Conservation (phyloP, 1,140 invertebrate species). For the Drosophila fuyamai region DNA sequence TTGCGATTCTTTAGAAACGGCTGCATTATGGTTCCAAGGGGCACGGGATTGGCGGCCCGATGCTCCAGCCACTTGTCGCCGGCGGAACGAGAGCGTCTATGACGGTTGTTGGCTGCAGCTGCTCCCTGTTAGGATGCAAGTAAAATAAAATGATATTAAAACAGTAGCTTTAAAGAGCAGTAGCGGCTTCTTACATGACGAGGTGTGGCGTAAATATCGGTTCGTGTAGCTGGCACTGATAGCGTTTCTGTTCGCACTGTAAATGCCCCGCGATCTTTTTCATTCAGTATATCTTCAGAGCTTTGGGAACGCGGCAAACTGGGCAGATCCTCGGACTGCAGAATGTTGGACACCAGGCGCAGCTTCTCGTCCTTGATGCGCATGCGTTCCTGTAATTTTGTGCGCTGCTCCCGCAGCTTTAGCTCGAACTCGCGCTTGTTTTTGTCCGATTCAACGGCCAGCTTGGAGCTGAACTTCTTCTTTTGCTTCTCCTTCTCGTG, state of each 20-base stretch:
- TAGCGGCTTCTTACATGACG: slow-evolving; percentile 56
- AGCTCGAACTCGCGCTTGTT: slow-evolving; percentile 88
- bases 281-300: slow-evolving; percentile 67
- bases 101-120: slow-evolving; percentile 89
- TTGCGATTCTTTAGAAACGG: slow-evolving; percentile 93
- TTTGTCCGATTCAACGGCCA: slow-evolving; percentile 90
- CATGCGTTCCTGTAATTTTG: slow-evolving; percentile 87
- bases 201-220: slow-evolving; percentile 69
- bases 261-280: slow-evolving; percentile 57
- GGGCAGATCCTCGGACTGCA: slow-evolving; percentile 80
- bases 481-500: slow-evolving; percentile 91
- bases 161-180: rapidly evolving
- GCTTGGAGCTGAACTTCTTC: slow-evolving; percentile 89
- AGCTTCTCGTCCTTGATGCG: slow-evolving; percentile 86
- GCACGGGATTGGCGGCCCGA: slow-evolving; percentile 89
- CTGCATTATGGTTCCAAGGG: slow-evolving; percentile 94
- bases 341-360: slow-evolving; percentile 83
- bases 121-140: slow-evolving; percentile 80
- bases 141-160: neutral
- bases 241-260: slow-evolving; percentile 58
- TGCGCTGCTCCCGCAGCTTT: slow-evolving; percentile 89
- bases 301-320: slow-evolving; percentile 73
- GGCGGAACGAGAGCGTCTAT: slow-evolving; percentile 92
- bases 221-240: slow-evolving; percentile 56
- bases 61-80: slow-evolving; percentile 96